Conservation (phyloP, 2,888 invertebrate genomes). For the Ramazzottius varieornatus region DNA sequence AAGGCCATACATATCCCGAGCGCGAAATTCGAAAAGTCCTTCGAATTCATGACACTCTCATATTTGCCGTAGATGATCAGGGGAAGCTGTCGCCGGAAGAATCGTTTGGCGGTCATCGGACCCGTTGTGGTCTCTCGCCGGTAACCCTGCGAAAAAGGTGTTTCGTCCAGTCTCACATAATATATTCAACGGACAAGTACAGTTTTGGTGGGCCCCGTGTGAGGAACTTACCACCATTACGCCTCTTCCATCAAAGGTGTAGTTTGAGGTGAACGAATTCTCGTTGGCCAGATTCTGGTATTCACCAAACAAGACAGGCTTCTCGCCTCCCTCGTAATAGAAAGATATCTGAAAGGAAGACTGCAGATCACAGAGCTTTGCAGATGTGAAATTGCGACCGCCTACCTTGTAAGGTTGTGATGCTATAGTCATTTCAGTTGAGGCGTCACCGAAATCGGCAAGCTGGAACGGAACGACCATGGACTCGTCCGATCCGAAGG, state of each 20-base stretch:
- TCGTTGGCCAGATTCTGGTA: not conserved
- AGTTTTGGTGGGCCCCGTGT: no score
- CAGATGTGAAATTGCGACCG: not conserved
- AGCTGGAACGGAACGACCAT: not conserved
- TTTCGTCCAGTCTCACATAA: not conserved
- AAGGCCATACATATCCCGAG: not conserved
- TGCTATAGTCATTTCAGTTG: no score
- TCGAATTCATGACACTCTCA: not conserved
- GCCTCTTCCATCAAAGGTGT: not conserved
- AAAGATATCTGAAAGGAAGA: not conserved
- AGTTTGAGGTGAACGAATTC: not conserved
- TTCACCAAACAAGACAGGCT: not conserved
- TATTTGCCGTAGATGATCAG: not conserved
- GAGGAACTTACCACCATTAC: not conserved
- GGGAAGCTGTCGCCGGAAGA: not conserved
- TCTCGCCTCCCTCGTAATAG: not conserved
- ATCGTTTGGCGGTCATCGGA: not conserved
- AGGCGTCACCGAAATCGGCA: no score
- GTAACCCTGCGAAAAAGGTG: not conserved
- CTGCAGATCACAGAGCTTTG: not conserved
- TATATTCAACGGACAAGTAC: not conserved
- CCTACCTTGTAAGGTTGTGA: not conserved
- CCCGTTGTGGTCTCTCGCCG: not conserved
- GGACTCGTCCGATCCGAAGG: not conserved
- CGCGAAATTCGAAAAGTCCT: not conserved